Evolutionary conservation across 2,113 vertebrate genomes (phyloP).

Genomic region (Megaceryle maxima): DNA sequence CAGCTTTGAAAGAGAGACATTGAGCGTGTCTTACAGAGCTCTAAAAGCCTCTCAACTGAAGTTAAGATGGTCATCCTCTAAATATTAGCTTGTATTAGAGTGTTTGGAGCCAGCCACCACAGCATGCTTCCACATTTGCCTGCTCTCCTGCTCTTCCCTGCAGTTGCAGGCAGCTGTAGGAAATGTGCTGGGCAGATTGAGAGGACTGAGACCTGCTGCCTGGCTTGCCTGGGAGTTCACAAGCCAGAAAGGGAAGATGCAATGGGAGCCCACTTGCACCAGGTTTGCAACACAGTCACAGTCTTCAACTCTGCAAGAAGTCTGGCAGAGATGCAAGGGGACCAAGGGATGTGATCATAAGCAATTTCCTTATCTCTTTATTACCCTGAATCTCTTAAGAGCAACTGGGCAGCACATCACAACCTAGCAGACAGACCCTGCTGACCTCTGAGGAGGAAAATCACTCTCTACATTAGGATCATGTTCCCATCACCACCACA

Average conservation of each 20-base stretch:
- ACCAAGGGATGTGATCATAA: background rate
- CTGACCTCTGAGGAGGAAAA: background rate
- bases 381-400: background rate
- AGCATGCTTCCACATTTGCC: rapidly evolving
- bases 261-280: background rate
- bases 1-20: background rate
- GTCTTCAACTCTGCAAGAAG: background rate
- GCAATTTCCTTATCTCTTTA: background rate
- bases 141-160: background rate
- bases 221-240: background rate
- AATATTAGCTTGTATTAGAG: background rate
- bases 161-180: background rate
- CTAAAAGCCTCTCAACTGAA: background rate
- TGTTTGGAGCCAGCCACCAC: background rate
- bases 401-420: background rate
- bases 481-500: background rate
- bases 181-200: background rate
- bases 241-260: background rate
- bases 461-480: background rate
- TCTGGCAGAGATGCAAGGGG: background rate
- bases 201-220: conserved; percentile 38
- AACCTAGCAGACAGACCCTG: background rate
- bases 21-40: background rate
- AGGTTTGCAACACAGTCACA: background rate
- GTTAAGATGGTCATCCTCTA: background rate